These are phyloP conservation scores for Paramuricea clavata DNA, from an alignment of 92 coral and sea anemone genomes.

Conservation along the genomic window DNA sequence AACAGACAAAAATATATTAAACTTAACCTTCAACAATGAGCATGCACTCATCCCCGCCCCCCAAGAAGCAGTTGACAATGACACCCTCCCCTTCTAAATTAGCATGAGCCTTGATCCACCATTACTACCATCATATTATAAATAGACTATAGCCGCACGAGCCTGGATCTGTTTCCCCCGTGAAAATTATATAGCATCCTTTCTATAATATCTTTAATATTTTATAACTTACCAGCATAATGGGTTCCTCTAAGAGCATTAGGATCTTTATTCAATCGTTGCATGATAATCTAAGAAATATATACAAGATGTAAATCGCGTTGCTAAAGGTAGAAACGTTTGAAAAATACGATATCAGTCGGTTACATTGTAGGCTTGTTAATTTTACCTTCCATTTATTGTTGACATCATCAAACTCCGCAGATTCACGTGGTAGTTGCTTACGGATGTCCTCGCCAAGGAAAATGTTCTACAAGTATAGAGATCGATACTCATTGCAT, in stretches of 20 bases:
- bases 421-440: slow-evolving; percentile 97
- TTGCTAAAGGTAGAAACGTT: background rate
- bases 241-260: slow-evolving; percentile 97
- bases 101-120: too few species aligned
- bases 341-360: background rate
- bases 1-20: too few species aligned
- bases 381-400: slow-evolving; percentile 93
- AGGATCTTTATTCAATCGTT: slow-evolving; percentile 88
- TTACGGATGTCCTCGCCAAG: slow-evolving; percentile 99
- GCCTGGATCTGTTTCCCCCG: background rate
- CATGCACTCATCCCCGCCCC: too few species aligned
- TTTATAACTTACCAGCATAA: slow-evolving; percentile 71
- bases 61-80: too few species aligned
- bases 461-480: slow-evolving; percentile 84
- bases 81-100: too few species aligned
- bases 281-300: slow-evolving; percentile 87
- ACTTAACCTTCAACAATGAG: too few species aligned
- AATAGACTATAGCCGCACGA: too few species aligned
- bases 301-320: too few species aligned
- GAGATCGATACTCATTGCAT: background rate
- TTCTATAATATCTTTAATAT: background rate
- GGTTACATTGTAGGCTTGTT: background rate
- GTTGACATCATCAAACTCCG: slow-evolving; percentile 98
- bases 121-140: too few species aligned
- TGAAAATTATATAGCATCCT: too few species aligned